phyloP scores from a whole-genome alignment of 1,140 invertebrate genomes.

The Bilobella aurantiaca region DNA sequence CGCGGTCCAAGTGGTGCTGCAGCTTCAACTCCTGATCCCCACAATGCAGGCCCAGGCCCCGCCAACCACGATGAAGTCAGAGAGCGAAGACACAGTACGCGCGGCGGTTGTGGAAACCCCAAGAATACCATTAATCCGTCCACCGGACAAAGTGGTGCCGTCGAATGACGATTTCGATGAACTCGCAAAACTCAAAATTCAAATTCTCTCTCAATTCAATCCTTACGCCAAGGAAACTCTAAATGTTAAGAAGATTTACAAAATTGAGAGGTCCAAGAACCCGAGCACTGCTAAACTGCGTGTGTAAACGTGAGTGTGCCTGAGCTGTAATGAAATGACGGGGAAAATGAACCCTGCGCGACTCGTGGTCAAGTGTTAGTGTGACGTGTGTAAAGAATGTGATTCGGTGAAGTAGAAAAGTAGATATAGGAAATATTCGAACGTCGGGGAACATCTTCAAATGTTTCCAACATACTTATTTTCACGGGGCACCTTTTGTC shows the following conservation, averaged over 20 bases:
- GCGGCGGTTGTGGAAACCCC: constrained; percentile 2
- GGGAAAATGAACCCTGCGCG: too few species aligned
- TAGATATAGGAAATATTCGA: too few species aligned
- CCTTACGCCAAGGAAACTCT: not conserved
- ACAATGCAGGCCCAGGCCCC: not conserved
- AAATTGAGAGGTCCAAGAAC: not conserved
- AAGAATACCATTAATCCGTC: constrained; percentile 2
- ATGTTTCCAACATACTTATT: not conserved
- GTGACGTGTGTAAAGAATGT: too few species aligned
- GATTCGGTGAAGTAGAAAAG: too few species aligned
- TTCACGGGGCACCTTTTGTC: not conserved
- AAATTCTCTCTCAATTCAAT: not conserved
- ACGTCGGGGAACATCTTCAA: too few species aligned
- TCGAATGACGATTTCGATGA: not conserved
- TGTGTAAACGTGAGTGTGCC: not conserved
- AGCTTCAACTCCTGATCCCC: not conserved
- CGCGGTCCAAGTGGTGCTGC: not conserved
- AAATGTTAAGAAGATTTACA: not conserved
- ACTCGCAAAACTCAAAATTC: not conserved
- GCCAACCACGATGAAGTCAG: not conserved
- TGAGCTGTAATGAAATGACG: too few species aligned
- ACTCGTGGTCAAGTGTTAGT: too few species aligned
- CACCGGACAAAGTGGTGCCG: constrained; percentile 6
- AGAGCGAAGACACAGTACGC: not conserved
- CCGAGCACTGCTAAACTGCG: not conserved